These are phyloP conservation scores for Mastigias papua DNA, from an alignment of 30 jellyfish, hydroid and myxozoan species.

Conservation along the genomic window DNA sequence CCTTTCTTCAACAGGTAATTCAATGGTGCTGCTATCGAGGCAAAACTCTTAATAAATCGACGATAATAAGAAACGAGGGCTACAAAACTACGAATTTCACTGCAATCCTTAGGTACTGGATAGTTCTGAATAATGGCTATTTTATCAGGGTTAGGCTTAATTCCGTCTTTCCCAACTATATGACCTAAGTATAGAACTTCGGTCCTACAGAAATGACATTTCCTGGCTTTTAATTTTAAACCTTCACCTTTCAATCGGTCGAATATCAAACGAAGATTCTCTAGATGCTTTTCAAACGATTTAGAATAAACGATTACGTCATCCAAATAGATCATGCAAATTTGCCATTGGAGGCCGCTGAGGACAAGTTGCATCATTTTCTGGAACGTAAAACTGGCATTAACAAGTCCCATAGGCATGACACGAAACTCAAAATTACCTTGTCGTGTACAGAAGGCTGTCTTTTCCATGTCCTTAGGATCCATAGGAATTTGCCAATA, in stretches of 20 bases:
- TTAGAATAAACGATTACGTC: conserved; percentile 70
- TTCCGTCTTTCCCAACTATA: conserved; percentile 40
- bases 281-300: conserved; percentile 46
- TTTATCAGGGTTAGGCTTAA: conserved; percentile 50
- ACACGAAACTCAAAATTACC: conserved; percentile 66
- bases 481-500: conserved; percentile 66
- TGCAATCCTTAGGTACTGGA: conserved; percentile 42
- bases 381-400: conserved; percentile 57
- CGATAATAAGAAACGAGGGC: conserved; percentile 60
- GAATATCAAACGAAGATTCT: conserved; percentile 31
- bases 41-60: conserved; percentile 47
- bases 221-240: conserved; percentile 53
- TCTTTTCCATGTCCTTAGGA: conserved; percentile 39
- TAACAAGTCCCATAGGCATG: conserved; percentile 51
- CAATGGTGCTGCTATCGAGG: conserved; percentile 63
- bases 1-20: conserved; percentile 5
- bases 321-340: conserved; percentile 61
- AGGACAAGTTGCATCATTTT: conserved; percentile 58
- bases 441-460: conserved; percentile 46
- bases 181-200: conserved; percentile 70
- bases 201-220: conserved; percentile 52
- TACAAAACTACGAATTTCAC: conserved; percentile 58
- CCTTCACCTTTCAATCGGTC: conserved; percentile 55
- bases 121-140: conserved; percentile 12
- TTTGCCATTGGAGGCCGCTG: conserved; percentile 67